These are phyloP conservation scores for Corythornis cristatus DNA, from an alignment of 2,113 vertebrate species.

Conservation along the genomic window DNA sequence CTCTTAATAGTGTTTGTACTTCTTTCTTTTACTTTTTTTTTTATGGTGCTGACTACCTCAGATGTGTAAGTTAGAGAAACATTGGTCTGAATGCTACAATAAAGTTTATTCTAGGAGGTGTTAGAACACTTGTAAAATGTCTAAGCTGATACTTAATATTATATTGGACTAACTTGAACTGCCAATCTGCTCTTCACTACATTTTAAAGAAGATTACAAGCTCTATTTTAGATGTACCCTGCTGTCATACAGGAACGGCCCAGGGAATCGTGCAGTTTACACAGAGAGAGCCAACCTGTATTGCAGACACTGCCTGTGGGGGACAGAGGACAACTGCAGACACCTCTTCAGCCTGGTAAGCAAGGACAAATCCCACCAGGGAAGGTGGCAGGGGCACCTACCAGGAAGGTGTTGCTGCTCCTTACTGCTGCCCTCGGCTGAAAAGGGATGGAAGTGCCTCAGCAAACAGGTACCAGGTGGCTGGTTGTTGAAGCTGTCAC, in stretches of 20 bases:
- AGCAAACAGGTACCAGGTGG: background rate
- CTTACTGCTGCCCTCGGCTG: background rate
- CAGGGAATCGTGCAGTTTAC: background rate
- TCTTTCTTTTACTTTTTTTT: constrained; percentile 68
- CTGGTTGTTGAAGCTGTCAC: background rate
- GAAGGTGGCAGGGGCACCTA: background rate
- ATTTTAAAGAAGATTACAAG: background rate
- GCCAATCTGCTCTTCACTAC: background rate
- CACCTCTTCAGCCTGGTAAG: background rate
- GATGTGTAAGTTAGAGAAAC: background rate
- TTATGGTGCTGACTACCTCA: constrained; percentile 52
- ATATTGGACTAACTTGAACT: background rate
- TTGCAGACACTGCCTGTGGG: background rate
- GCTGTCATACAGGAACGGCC: background rate
- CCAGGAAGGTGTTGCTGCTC: background rate
- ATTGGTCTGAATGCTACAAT: background rate
- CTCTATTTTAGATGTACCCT: background rate
- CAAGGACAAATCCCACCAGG: background rate
- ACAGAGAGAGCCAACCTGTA: background rate
- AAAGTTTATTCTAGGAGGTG: background rate
- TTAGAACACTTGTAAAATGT: background rate
- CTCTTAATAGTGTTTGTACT: constrained; percentile 72
- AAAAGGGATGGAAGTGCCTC: background rate
- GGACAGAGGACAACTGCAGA: background rate
- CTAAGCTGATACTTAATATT: background rate